These are phyloP conservation scores for Ciconia nigra DNA, from an alignment of 2,797 vertebrate species.

Conservation along the genomic window DNA sequence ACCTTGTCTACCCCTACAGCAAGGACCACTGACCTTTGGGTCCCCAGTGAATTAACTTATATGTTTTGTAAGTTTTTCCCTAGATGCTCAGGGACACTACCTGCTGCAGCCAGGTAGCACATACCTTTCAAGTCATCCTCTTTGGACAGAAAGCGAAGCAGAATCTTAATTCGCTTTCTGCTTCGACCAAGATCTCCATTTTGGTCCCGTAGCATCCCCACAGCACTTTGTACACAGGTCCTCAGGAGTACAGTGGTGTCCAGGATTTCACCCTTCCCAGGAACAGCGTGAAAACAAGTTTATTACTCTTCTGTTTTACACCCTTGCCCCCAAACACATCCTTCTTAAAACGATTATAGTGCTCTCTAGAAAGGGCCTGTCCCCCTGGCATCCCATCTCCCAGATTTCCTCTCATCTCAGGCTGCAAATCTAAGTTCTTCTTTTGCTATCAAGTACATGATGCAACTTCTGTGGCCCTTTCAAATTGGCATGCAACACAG, in stretches of 20 bases:
- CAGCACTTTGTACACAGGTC: conserved; percentile 91
- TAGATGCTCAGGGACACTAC: neutral
- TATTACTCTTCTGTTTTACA: neutral
- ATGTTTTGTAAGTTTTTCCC: neutral
- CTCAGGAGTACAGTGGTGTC: conserved; percentile 87
- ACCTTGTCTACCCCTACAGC: neutral
- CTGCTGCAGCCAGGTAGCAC: neutral
- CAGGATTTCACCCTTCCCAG: conserved; percentile 59
- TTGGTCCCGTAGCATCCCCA: conserved; percentile 87
- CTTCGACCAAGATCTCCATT: conserved; percentile 73
- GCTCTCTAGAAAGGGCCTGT: neutral
- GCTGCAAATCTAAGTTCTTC: neutral
- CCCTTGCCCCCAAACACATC: neutral
- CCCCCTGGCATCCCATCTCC: neutral
- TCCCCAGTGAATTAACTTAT: neutral
- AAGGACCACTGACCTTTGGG: neutral
- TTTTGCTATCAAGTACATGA: neutral
- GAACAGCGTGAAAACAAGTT: neutral
- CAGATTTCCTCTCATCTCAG: neutral
- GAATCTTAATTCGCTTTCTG: conserved; percentile 82
- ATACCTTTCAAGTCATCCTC: conserved; percentile 73
- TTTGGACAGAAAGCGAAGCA: conserved; percentile 82
- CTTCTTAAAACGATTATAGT: rapidly evolving
- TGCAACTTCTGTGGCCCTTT: neutral
- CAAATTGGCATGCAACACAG: neutral